Conservation (phyloP, 2,113 vertebrate species). For the Neotoma lepida region DNA sequence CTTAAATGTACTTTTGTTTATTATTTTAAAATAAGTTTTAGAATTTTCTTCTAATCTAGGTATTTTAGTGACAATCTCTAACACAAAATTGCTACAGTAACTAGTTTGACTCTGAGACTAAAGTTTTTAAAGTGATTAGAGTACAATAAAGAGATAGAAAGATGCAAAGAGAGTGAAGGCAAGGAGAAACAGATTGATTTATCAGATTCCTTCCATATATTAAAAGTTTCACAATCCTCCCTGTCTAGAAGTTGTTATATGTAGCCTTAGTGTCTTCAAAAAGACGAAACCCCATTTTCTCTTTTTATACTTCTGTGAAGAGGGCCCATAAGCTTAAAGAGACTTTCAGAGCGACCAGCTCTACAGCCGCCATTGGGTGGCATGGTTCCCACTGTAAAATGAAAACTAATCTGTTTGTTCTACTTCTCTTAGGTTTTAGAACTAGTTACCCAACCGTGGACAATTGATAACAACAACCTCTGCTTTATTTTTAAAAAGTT, state of each 20-base stretch:
- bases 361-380: neutral
- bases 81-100: neutral
- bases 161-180: neutral
- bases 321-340: conserved; percentile 36
- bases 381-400: conserved; percentile 45
- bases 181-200: neutral
- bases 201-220: neutral
- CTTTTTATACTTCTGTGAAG: conserved; percentile 54
- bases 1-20: neutral
- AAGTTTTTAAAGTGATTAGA: conserved; percentile 16
- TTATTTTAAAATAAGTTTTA: conserved; percentile 16
- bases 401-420: conserved; percentile 50
- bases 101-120: neutral
- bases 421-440: conserved; percentile 46
- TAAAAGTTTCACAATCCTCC: conserved; percentile 55
- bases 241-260: conserved; percentile 58
- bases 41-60: neutral
- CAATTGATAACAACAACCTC: neutral
- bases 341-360: conserved; percentile 17
- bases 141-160: neutral
- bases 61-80: conserved; percentile 5
- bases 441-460: neutral
- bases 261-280: conserved; percentile 67
- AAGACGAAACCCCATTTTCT: conserved; percentile 56
- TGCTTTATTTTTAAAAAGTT: conserved; percentile 10